Conservation (phyloP, 1,140 invertebrate genomes). For the Tetragnatha versicolor region DNA sequence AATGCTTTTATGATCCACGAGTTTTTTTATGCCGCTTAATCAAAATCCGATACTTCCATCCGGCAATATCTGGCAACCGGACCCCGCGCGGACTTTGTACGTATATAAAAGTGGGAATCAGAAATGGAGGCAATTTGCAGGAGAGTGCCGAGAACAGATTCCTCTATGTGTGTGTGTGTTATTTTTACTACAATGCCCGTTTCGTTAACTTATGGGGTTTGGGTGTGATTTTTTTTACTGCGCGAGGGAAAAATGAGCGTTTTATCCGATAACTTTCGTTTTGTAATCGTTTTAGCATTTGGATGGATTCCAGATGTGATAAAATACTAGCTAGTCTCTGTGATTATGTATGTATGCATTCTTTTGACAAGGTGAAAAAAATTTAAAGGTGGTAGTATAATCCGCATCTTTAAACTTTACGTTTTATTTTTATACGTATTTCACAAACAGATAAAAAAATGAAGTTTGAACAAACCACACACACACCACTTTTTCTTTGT, state of each 20-base stretch:
- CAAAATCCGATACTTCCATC: constrained; percentile 49
- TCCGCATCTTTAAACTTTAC: no score
- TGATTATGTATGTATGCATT: not conserved
- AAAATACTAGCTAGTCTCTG: not conserved
- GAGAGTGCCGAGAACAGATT: constrained; percentile 2
- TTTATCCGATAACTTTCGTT: constrained; percentile 13
- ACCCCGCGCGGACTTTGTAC: constrained; percentile 13
- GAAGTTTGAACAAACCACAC: no score
- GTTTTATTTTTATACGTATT: no score
- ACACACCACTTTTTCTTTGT: no score
- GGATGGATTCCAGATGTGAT: constrained; percentile 9
- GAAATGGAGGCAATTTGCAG: constrained; percentile 21
- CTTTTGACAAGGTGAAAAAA: no score
- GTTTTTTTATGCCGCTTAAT: constrained; percentile 44
- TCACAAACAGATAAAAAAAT: no score
- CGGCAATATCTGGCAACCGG: constrained; percentile 25
- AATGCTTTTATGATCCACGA: constrained; percentile 9
- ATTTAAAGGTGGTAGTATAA: no score
- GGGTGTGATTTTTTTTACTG: no score
- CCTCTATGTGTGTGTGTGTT: no score
- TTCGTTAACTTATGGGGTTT: no score
- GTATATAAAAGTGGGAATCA: constrained; percentile 11
- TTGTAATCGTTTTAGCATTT: constrained; percentile 8
- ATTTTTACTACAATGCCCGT: constrained; percentile 17
- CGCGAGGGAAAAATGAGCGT: no score